phyloP scores from a whole-genome alignment of 2,113 vertebrate species.

The Cyphotilapia sp. region DNA sequence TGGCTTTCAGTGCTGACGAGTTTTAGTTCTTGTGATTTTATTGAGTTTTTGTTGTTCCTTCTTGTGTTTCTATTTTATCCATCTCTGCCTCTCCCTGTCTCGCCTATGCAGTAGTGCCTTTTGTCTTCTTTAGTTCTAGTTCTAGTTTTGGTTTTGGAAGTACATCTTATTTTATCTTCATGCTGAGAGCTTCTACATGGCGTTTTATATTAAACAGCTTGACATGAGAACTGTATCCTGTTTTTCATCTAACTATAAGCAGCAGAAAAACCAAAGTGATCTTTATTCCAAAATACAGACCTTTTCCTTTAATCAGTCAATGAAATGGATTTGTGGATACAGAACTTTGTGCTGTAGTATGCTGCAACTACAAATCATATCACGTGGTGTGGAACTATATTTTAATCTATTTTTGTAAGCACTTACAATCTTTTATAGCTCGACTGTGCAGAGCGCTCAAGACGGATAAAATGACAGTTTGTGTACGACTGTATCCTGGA shows the following conservation, averaged over 20 bases:
- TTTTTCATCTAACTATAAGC: background rate
- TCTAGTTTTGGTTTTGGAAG: background rate
- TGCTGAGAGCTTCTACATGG: background rate
- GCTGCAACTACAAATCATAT: background rate
- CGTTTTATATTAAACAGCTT: accelerated
- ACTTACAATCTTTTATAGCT: background rate
- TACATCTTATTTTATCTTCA: accelerated
- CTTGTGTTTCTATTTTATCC: background rate
- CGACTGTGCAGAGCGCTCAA: background rate
- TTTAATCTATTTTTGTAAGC: background rate
- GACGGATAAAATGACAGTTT: constrained; percentile 28
- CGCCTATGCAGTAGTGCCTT: background rate
- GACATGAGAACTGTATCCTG: background rate
- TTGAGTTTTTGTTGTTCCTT: background rate
- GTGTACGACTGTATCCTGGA: constrained; percentile 22
- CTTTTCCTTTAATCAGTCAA: background rate
- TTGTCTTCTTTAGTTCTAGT: background rate
- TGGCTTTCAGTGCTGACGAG: background rate
- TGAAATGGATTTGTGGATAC: background rate
- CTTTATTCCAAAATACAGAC: background rate
- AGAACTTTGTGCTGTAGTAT: background rate
- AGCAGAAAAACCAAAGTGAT: background rate
- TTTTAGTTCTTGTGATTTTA: background rate
- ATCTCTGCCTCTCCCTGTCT: background rate
- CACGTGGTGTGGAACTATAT: background rate